Conservation (phyloP, 92 coral and sea anemone genomes). For the Epizoanthus rinbou region DNA sequence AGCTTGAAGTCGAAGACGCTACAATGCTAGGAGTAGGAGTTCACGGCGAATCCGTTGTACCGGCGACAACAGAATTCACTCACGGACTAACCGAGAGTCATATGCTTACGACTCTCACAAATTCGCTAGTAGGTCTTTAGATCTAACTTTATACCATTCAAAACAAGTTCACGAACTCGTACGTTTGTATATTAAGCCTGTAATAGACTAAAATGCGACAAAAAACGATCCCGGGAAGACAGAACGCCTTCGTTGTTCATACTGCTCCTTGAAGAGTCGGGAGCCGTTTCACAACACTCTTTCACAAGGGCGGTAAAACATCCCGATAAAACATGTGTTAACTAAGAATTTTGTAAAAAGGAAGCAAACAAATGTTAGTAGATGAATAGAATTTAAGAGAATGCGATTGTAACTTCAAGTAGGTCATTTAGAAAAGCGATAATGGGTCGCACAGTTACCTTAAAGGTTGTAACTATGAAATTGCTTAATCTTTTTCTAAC, state of each 20-base stretch:
- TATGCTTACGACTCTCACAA: constrained; percentile 95
- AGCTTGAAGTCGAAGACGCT: constrained; percentile 92
- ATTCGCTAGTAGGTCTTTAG: constrained; percentile 96
- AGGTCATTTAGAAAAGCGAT: constrained; percentile 23
- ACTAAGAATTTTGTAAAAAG: constrained; percentile 33
- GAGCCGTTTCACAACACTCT: not conserved
- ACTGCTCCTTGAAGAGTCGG: not conserved
- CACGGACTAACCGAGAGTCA: constrained; percentile 95
- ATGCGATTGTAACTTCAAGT: constrained; percentile 20
- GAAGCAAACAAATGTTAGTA: constrained; percentile 29
- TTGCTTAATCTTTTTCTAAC: constrained; percentile 2
- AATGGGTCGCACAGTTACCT: constrained; percentile 1
- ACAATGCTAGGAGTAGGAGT: constrained; percentile 72
- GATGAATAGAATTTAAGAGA: not conserved
- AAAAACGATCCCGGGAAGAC: constrained; percentile 7
- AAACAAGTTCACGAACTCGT: constrained; percentile 39
- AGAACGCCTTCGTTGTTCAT: constrained; percentile 29
- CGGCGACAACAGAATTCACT: constrained; percentile 76
- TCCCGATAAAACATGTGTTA: constrained; percentile 14
- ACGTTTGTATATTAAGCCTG: constrained; percentile 47
- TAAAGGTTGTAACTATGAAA: not conserved
- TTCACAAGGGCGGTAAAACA: constrained; percentile 11
- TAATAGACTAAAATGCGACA: constrained; percentile 43
- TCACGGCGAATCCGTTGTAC: constrained; percentile 78
- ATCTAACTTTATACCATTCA: constrained; percentile 42